A percentile compares a stretch with the other conserved stretches of the same genome.
phyloP scores from a whole-genome alignment of 2,888 invertebrate genomes.

The Drosophila testacea region DNA sequence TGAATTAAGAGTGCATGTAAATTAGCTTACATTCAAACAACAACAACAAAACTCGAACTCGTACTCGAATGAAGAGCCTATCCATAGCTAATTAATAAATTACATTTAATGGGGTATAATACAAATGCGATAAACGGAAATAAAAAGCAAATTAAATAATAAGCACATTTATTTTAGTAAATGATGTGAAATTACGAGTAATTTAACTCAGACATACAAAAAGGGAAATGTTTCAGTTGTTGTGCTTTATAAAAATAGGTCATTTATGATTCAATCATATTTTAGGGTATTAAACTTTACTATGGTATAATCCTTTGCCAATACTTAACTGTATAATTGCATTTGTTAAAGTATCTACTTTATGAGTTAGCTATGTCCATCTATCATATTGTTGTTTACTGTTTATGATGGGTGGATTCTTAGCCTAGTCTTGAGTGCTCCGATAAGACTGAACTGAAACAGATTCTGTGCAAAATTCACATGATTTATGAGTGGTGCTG shows the following conservation, averaged over 20 bases:
- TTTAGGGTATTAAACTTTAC: too few species aligned
- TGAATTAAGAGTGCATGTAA: constrained; percentile 21
- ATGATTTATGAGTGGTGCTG: constrained; percentile 57
- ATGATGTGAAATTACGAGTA: constrained; percentile 10
- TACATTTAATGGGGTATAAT: constrained; percentile 23
- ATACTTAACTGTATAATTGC: neutral
- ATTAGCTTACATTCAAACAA: constrained; percentile 29
- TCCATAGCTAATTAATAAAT: constrained; percentile 37
- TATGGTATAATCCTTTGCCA: neutral
- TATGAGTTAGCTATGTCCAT: neutral
- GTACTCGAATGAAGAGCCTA: constrained; percentile 7
- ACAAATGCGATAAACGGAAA: constrained; percentile 10
- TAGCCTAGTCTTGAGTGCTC: constrained; percentile 24
- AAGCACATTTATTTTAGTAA: constrained; percentile 12
- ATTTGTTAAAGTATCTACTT: constrained; percentile 2
- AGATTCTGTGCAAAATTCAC: constrained; percentile 45
- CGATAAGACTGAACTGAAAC: constrained; percentile 38
- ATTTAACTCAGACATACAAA: constrained; percentile 2
- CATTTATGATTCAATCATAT: neutral
- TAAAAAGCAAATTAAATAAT: constrained; percentile 27
- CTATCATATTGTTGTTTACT: constrained; percentile 7
- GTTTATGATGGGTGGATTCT: constrained; percentile 12
- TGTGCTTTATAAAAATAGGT: neutral
- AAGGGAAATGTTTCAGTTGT: too few species aligned
- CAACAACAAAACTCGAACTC: neutral